Evolutionary conservation across 2,113 vertebrate species (phyloP).

Genomic region (Oceanites oceanicus): DNA sequence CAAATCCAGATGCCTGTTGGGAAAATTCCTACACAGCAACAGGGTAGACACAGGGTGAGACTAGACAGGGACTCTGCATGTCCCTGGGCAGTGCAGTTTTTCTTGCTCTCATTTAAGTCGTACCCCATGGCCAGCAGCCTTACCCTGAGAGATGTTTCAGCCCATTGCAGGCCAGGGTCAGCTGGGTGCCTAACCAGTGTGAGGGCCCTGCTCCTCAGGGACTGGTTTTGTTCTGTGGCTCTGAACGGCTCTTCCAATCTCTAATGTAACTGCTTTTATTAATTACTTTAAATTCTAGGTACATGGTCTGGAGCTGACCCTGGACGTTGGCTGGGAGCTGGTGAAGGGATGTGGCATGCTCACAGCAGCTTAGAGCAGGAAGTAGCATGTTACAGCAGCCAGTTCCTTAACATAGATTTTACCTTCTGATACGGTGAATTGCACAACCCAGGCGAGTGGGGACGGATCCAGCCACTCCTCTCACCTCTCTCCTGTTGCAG

Average conservation of each 20-base stretch:
- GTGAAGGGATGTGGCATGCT: rapidly evolving
- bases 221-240: background rate
- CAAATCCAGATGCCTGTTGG: background rate
- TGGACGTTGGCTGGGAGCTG: background rate
- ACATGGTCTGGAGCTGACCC: background rate
- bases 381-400: background rate
- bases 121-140: background rate
- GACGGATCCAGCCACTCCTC: rapidly evolving
- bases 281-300: background rate
- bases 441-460: background rate
- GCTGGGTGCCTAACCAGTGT: background rate
- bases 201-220: background rate
- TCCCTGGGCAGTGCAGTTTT: background rate
- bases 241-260: background rate
- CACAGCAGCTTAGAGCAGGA: background rate
- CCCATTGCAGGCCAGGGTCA: background rate
- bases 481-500: background rate
- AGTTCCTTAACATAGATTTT: background rate
- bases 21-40: background rate
- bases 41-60: background rate
- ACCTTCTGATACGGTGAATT: background rate
- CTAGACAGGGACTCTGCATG: rapidly evolving
- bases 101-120: background rate
- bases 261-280: background rate
- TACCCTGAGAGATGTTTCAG: background rate